phyloP scores from a whole-genome alignment of 2,888 invertebrate genomes.

The Netelia virgata region DNA sequence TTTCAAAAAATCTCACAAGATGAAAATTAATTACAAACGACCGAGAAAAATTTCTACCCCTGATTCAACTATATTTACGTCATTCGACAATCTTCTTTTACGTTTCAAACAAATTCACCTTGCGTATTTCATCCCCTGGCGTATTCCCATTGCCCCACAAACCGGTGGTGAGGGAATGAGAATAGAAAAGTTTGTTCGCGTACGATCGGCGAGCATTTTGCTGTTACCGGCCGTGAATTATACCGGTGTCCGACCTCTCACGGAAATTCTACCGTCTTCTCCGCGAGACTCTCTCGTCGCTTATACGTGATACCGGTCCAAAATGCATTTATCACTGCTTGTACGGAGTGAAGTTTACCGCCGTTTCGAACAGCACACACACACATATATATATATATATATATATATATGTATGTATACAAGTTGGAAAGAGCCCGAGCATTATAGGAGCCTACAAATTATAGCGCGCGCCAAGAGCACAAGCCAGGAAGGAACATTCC shows the following conservation, averaged over 20 bases:
- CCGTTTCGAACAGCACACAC: conserved; percentile 19
- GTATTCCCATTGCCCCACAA: conserved; percentile 49
- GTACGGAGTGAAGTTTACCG: conserved; percentile 64
- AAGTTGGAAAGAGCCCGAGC: conserved; percentile 39
- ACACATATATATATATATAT: neutral
- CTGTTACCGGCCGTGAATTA: conserved; percentile 52
- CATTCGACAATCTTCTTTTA: too few species aligned
- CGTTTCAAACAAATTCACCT: too few species aligned
- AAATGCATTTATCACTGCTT: conserved; percentile 66
- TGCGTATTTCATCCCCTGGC: conserved; percentile 18
- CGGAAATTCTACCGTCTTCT: conserved; percentile 44
- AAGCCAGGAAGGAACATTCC: conserved; percentile 67
- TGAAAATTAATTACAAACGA: too few species aligned
- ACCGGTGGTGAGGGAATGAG: conserved; percentile 7
- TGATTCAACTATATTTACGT: too few species aligned
- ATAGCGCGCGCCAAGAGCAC: conserved; percentile 69
- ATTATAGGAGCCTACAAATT: conserved; percentile 71
- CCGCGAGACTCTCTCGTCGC: neutral
- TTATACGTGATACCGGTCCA: conserved; percentile 43
- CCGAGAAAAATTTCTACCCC: too few species aligned
- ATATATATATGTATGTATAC: neutral
- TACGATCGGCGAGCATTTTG: conserved; percentile 46
- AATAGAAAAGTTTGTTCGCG: conserved; percentile 30
- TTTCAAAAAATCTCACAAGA: too few species aligned
- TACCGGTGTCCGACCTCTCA: conserved; percentile 34